phyloP scores from a whole-genome alignment of 1,140 invertebrate genomes.

The Babylonia areolata region DNA sequence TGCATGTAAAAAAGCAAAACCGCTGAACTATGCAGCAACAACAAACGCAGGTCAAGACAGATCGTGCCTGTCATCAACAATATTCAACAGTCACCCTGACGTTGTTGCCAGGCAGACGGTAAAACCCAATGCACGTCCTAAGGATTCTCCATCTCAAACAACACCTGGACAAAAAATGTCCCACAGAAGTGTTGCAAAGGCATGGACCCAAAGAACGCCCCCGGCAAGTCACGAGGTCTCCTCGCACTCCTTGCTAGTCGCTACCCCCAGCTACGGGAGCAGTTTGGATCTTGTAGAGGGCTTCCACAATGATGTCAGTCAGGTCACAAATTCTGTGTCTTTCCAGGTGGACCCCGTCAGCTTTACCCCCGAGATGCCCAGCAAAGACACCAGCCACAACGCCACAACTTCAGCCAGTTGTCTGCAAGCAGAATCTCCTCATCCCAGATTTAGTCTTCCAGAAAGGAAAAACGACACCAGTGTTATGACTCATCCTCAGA shows the following conservation, averaged over 20 bases:
- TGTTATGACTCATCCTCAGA: not conserved
- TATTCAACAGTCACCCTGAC: no score
- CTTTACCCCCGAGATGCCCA: not conserved
- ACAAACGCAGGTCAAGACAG: not conserved
- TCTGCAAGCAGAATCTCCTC: not conserved
- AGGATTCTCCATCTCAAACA: not conserved
- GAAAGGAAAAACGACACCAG: not conserved
- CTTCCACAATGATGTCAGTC: not conserved
- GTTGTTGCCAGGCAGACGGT: not conserved
- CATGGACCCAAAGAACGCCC: not conserved
- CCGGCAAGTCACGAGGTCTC: not conserved
- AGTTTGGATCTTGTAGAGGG: not conserved
- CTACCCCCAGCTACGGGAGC: not conserved
- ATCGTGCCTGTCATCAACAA: not conserved
- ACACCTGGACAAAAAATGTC: not conserved
- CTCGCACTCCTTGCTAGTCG: not conserved
- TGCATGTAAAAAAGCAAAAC: not conserved
- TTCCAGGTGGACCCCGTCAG: not conserved
- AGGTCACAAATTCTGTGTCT: not conserved
- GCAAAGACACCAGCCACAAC: not conserved
- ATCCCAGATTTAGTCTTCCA: not conserved
- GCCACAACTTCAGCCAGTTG: not conserved
- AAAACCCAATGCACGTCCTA: not conserved
- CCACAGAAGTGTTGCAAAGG: not conserved
- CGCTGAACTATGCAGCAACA: not conserved